phyloP scores from a whole-genome alignment of 1,140 invertebrate species.

The Probaryconus sp. region DNA sequence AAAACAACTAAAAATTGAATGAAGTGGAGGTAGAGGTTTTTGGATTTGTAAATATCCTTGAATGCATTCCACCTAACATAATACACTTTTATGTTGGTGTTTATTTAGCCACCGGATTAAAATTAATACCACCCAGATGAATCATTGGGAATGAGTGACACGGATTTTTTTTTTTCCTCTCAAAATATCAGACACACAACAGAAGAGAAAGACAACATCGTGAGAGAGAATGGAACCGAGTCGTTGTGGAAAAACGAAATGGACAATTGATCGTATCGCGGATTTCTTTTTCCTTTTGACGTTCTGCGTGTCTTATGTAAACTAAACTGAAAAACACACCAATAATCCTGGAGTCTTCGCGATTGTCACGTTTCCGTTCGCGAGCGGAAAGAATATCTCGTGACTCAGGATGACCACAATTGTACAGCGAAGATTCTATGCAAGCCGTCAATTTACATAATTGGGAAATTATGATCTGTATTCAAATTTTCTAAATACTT shows the following conservation, averaged over 20 bases:
- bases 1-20: background rate
- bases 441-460: no score
- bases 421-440: no score
- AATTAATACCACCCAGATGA: slow-evolving; percentile 17
- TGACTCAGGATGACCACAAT: no score
- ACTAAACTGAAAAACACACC: slow-evolving; percentile 36
- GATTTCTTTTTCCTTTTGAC: slow-evolving; percentile 16
- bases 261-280: slow-evolving; percentile 48
- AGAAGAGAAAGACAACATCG: no score
- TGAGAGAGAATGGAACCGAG: slow-evolving; percentile 4
- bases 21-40: slow-evolving; percentile 1
- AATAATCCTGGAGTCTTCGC: slow-evolving; percentile 59
- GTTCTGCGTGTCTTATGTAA: slow-evolving; percentile 20
- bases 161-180: no score
- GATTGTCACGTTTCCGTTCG: slow-evolving; percentile 64
- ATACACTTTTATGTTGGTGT: background rate
- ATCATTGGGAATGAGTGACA: slow-evolving; percentile 10
- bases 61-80: background rate
- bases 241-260: slow-evolving; percentile 10
- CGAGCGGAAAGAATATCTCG: no score
- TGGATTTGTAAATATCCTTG: slow-evolving; percentile 6
- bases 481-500: no score
- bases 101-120: slow-evolving; percentile 14
- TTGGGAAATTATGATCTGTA: no score
- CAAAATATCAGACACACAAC: slow-evolving; percentile 11